A percentile compares a stretch with the other conserved stretches of the same genome.
Evolutionary conservation across 2,888 invertebrate species (phyloP).

Genomic region (Pammene fasciana): DNA sequence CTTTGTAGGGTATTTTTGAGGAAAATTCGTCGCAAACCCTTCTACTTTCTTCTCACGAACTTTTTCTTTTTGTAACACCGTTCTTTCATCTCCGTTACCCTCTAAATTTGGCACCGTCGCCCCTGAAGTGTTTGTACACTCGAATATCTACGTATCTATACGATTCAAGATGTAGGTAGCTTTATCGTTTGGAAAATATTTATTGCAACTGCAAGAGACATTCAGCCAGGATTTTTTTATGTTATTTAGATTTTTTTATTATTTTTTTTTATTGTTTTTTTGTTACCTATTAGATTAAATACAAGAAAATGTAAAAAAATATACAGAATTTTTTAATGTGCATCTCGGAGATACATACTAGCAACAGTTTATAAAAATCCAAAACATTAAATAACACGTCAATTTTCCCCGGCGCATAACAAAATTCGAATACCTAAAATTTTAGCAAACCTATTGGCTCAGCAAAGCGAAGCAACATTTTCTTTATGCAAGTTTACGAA

Average conservation of each 20-base stretch:
- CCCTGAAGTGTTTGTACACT: slow-evolving; percentile 51
- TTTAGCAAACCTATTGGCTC: slow-evolving; percentile 2
- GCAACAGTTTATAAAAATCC: too few relatives aligned
- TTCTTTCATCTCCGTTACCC: slow-evolving; percentile 68
- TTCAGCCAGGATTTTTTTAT: too few relatives aligned
- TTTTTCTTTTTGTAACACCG: slow-evolving; percentile 57
- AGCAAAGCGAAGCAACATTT: slow-evolving; percentile 8
- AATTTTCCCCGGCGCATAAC: neutral
- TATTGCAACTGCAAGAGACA: neutral
- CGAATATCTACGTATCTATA: slow-evolving; percentile 40
- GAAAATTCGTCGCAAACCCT: slow-evolving; percentile 33
- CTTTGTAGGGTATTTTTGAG: slow-evolving; percentile 17
- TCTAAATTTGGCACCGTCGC: slow-evolving; percentile 58
- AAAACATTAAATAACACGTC: too few relatives aligned
- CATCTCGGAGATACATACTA: too few relatives aligned
- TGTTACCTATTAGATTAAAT: too few relatives aligned
- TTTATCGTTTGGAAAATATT: slow-evolving; percentile 8
- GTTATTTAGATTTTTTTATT: neutral
- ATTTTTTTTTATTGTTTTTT: neutral
- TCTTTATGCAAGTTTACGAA: slow-evolving; percentile 22
- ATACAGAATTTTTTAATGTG: too few relatives aligned
- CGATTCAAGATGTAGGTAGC: slow-evolving; percentile 13
- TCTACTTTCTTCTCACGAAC: slow-evolving; percentile 48
- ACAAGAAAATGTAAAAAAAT: too few relatives aligned
- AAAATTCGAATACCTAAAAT: slow-evolving; percentile 8